Conservation (phyloP, 2,113 vertebrate genomes). For the Thalassoma bifasciatum region DNA sequence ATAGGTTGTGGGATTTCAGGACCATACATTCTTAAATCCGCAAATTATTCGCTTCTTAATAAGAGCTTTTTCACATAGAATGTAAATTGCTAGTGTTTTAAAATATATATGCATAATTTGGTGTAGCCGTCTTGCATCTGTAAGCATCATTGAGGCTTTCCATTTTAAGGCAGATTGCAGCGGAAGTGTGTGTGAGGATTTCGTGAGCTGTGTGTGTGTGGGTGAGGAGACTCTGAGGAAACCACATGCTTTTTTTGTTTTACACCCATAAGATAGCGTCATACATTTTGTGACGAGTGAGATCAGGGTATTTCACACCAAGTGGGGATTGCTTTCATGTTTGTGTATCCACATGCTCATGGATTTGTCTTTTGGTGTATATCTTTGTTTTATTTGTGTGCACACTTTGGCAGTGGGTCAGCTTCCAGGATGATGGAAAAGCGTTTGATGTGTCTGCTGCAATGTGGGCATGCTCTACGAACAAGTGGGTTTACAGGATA, state of each 20-base stretch:
- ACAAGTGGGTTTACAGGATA: conserved; percentile 3
- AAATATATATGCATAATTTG: rapidly evolving
- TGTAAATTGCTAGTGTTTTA: not conserved
- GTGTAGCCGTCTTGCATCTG: not conserved
- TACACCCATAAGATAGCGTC: not conserved
- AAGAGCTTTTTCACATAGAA: rapidly evolving
- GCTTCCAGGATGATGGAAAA: not conserved
- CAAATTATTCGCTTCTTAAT: not conserved
- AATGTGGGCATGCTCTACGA: conserved; percentile 46
- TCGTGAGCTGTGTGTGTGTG: conserved; percentile 32
- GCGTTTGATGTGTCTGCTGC: conserved; percentile 36
- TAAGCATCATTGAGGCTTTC: not conserved
- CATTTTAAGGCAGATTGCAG: conserved; percentile 17
- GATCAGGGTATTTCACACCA: not conserved
- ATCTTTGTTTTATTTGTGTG: not conserved
- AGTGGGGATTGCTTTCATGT: no score
- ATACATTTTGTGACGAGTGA: conserved; percentile 8
- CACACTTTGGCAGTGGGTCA: not conserved
- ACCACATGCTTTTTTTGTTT: conserved; percentile 34
- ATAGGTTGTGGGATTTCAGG: no score
- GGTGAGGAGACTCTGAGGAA: conserved; percentile 38
- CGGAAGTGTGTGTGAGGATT: conserved; percentile 20
- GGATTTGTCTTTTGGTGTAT: not conserved
- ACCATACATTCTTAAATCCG: not conserved
- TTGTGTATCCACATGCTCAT: not conserved